A percentile compares a stretch with the other conserved stretches of the same genome.
These are phyloP conservation scores for Unio pictorum DNA, from an alignment of 2,888 invertebrate species.

Conservation along the genomic window DNA sequence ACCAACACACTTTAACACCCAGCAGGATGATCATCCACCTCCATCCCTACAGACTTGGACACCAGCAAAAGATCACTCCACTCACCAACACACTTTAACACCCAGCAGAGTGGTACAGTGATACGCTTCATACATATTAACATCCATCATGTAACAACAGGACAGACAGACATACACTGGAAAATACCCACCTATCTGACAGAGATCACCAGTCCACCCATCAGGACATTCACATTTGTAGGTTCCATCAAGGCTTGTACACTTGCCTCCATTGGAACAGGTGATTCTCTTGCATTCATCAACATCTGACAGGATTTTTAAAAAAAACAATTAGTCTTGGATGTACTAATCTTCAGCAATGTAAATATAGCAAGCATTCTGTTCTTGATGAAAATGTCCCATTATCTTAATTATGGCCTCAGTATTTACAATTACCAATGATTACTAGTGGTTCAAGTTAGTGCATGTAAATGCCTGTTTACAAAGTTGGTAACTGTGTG, in stretches of 20 bases:
- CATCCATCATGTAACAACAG: constrained; percentile 9
- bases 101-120: constrained; percentile 1
- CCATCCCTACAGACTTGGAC: too few species aligned
- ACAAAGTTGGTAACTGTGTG: too few species aligned
- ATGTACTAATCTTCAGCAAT: too few species aligned
- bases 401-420: too few species aligned
- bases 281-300: constrained; percentile 88
- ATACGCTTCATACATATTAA: constrained; percentile 19
- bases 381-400: too few species aligned
- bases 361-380: too few species aligned
- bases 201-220: constrained; percentile 86
- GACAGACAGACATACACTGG: background rate
- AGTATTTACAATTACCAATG: too few species aligned
- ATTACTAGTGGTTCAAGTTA: too few species aligned
- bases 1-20: too few species aligned
- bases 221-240: constrained; percentile 53
- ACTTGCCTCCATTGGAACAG: constrained; percentile 96
- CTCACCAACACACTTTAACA: too few species aligned
- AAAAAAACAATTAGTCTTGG: background rate
- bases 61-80: too few species aligned
- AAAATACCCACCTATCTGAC: constrained; percentile 73
- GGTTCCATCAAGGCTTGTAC: constrained; percentile 76
- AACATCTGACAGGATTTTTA: constrained; percentile 12
- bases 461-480: too few species aligned
- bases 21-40: constrained; percentile 3